A percentile compares a stretch with the other conserved stretches of the same genome.
phyloP scores from a whole-genome alignment of 2,113 vertebrate genomes.

The Prolemur simus region DNA sequence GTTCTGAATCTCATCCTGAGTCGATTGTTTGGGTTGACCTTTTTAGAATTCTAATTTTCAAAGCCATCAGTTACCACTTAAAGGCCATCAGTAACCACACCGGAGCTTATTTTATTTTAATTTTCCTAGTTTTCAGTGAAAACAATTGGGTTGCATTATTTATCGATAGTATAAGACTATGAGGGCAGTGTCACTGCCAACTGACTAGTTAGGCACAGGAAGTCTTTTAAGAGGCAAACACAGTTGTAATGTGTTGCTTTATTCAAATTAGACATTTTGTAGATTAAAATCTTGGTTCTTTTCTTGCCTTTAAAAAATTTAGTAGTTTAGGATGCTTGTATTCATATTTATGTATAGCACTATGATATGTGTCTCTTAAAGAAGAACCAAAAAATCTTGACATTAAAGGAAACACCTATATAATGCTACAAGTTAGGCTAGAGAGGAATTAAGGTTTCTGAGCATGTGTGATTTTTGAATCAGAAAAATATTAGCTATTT shows the following conservation, averaged over 20 bases:
- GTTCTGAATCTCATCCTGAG: background rate
- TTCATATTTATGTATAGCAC: slow-evolving; percentile 3
- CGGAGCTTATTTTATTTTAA: slow-evolving; percentile 15
- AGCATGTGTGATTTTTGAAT: slow-evolving; percentile 56
- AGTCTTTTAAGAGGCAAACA: slow-evolving; percentile 43
- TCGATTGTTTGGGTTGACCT: slow-evolving; percentile 48
- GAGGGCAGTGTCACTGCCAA: slow-evolving; percentile 40
- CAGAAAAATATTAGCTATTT: slow-evolving; percentile 50
- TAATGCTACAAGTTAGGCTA: slow-evolving; percentile 55
- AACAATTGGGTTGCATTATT: slow-evolving; percentile 27
- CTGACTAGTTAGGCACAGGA: background rate
- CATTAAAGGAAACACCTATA: slow-evolving; percentile 40
- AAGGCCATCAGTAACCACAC: background rate
- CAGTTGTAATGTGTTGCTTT: slow-evolving; percentile 22
- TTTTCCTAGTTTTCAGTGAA: slow-evolving; percentile 56
- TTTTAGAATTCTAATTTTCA: slow-evolving; percentile 51
- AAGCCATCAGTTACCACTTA: slow-evolving; percentile 25
- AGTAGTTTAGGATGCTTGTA: slow-evolving; percentile 25
- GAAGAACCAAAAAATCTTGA: slow-evolving; percentile 35
- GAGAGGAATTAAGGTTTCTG: slow-evolving; percentile 53
- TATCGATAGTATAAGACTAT: background rate
- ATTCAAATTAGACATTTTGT: slow-evolving; percentile 54
- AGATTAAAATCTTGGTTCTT: slow-evolving; percentile 29
- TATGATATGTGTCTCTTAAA: slow-evolving; percentile 18
- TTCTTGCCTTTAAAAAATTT: slow-evolving; percentile 42